Evolutionary conservation across 2,797 vertebrate species (phyloP).

Genomic region (Amphiprion clarkii): DNA sequence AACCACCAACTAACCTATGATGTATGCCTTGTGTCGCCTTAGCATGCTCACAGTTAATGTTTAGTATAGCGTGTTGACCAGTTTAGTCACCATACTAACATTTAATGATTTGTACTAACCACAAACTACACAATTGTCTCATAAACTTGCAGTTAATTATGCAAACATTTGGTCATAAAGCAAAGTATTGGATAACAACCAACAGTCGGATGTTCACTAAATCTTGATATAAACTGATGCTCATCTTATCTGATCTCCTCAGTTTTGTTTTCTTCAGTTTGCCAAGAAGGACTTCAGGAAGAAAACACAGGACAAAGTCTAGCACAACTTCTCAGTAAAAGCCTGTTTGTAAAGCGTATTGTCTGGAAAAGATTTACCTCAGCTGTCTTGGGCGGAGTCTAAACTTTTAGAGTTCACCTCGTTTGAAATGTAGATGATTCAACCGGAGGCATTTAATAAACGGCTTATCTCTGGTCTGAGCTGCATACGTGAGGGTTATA

Average conservation of each 20-base stretch:
- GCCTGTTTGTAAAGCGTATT: neutral
- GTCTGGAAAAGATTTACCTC: neutral
- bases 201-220: no score
- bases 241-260: neutral
- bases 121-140: no score
- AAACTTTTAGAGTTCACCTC: constrained; percentile 2
- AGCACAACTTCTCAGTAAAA: neutral
- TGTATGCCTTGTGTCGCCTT: no score
- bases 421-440: constrained; percentile 4
- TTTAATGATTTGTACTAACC: no score
- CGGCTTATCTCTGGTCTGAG: constrained; percentile 17
- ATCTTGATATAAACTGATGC: neutral
- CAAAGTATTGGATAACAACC: no score
- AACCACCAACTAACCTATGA: no score
- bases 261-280: neutral
- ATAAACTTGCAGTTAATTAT: no score
- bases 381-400: neutral
- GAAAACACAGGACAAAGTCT: neutral
- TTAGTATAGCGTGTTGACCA: no score
- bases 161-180: no score
- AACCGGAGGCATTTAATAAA: neutral
- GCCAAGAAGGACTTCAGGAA: neutral
- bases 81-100: no score
- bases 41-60: no score
- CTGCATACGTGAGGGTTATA: constrained; percentile 4